Evolutionary conservation across 2,888 invertebrate genomes (phyloP).

Genomic region (Dryadula phaetusa): DNA sequence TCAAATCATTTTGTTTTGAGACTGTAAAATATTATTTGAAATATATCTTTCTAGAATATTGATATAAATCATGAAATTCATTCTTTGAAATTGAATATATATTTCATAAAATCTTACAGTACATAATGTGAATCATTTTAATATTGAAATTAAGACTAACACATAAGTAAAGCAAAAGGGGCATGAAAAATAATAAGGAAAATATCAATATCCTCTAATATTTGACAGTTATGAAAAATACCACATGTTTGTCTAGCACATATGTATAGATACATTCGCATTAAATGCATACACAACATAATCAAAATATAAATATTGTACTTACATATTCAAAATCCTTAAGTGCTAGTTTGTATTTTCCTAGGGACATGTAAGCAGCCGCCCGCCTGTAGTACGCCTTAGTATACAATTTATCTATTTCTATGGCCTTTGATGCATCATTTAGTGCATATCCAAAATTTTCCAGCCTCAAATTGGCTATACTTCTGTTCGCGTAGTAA

Average conservation of each 20-base stretch:
- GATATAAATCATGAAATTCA: too few relatives aligned
- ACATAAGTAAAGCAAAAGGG: background rate
- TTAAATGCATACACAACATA: background rate
- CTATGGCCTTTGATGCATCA: constrained; percentile 96
- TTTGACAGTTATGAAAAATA: background rate
- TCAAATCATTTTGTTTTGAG: too few relatives aligned
- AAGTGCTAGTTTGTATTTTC: constrained; percentile 98
- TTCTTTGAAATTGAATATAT: too few relatives aligned
- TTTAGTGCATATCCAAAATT: constrained; percentile 96
- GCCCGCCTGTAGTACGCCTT: constrained; percentile 99
- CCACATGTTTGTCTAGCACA: background rate
- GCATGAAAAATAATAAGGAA: background rate
- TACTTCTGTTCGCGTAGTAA: constrained; percentile 97
- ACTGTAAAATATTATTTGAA: too few relatives aligned
- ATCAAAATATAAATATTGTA: constrained; percentile 47
- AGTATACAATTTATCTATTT: constrained; percentile 94
- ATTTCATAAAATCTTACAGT: too few relatives aligned
- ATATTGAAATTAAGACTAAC: background rate
- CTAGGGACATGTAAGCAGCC: constrained; percentile 98
- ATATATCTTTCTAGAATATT: too few relatives aligned
- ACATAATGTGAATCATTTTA: background rate
- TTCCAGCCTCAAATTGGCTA: constrained; percentile 96
- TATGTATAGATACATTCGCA: constrained; percentile 1
- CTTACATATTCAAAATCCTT: constrained; percentile 98
- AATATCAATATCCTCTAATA: background rate